Percentiles rank a stretch among this genome's conserved stretches.
Conservation (phyloP, 2,113 vertebrate species). For the Protobothrops flavoviridis region DNA sequence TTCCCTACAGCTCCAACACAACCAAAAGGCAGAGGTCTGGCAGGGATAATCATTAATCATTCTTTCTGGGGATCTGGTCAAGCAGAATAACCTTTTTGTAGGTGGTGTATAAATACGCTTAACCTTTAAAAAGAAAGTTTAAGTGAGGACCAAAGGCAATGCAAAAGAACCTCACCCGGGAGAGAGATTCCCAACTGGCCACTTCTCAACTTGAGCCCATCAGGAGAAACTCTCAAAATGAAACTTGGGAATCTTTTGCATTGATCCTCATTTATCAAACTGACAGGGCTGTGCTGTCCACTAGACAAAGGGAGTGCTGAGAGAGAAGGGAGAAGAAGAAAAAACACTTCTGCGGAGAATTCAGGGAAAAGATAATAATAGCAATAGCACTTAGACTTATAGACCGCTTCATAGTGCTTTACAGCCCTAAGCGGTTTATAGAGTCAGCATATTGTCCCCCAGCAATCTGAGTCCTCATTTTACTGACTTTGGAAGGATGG, state of each 20-base stretch:
- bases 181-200: not conserved
- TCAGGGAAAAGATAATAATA: not conserved
- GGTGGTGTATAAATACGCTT: conserved; percentile 23
- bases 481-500: not conserved
- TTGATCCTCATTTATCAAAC: conserved; percentile 13
- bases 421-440: not conserved
- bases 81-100: conserved; percentile 22
- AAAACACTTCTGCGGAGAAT: not conserved
- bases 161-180: not conserved
- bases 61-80: conserved; percentile 13
- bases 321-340: not conserved
- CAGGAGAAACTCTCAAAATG: not conserved
- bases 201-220: not conserved
- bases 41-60: conserved; percentile 17
- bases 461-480: not conserved
- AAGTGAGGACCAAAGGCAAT: conserved; percentile 28
- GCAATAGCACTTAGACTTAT: not conserved
- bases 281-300: not conserved
- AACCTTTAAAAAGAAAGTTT: conserved; percentile 40
- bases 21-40: not conserved
- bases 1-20: not conserved
- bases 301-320: not conserved
- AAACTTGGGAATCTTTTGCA: not conserved
- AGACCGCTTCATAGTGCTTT: not conserved
- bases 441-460: not conserved